A percentile compares a stretch with the other conserved stretches of the same genome.
Conservation (phyloP, 2,797 vertebrate genomes). For the Melanotaenia nigrans region DNA sequence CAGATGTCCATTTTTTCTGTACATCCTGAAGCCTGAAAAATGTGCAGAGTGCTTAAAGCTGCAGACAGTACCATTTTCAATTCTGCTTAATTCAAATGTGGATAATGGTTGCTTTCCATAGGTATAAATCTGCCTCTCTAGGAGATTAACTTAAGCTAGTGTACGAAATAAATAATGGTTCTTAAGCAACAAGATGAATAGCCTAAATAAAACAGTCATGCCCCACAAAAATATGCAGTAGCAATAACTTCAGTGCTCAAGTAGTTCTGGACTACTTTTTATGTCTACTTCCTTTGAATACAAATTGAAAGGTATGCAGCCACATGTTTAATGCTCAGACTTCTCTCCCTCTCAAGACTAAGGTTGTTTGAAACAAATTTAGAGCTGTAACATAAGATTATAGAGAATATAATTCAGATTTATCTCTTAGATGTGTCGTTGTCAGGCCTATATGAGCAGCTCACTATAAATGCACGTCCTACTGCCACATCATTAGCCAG, state of each 20-base stretch:
- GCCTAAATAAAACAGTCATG: constrained; percentile 69
- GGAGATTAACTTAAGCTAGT: constrained; percentile 60
- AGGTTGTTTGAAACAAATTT: constrained; percentile 43
- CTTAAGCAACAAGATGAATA: constrained; percentile 61
- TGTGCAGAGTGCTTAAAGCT: constrained; percentile 22
- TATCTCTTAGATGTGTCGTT: constrained; percentile 28
- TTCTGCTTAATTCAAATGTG: constrained; percentile 49
- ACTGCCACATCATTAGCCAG: constrained; percentile 46
- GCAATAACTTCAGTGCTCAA: constrained; percentile 51
- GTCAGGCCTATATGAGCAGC: constrained; percentile 34
- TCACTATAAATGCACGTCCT: constrained; percentile 40
- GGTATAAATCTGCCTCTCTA: constrained; percentile 71
- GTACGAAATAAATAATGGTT: constrained; percentile 61
- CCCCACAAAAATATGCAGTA: constrained; percentile 50
- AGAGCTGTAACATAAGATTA: constrained; percentile 32
- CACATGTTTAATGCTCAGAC: constrained; percentile 50
- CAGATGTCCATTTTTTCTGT: constrained; percentile 25
- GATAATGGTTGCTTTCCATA: constrained; percentile 45
- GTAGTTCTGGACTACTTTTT: constrained; percentile 44
- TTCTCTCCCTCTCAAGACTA: constrained; percentile 3
- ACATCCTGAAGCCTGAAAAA: constrained; percentile 15
- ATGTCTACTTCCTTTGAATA: constrained; percentile 28
- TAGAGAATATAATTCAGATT: constrained; percentile 44
- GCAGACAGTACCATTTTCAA: constrained; percentile 46
- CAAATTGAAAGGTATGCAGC: constrained; percentile 34